Evolutionary conservation across 2,888 invertebrate species (phyloP).

Genomic region (Tenthredo distinguenda): DNA sequence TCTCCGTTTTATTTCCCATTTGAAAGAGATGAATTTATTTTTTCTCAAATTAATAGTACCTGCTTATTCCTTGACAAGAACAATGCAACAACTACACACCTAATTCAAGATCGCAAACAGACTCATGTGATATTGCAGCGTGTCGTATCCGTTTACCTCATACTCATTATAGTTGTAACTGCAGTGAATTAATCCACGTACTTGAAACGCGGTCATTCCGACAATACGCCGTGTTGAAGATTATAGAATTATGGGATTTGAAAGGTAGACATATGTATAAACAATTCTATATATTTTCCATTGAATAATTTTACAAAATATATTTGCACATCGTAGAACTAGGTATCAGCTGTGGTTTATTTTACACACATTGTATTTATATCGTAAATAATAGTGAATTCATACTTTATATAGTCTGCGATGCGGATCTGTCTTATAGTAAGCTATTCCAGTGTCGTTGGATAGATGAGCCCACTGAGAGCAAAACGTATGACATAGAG

Average conservation of each 20-base stretch:
- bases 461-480: not conserved
- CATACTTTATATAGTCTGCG: not conserved
- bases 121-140: too few relatives aligned
- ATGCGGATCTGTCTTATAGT: not conserved
- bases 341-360: not conserved
- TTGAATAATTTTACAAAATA: not conserved
- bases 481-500: not conserved
- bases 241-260: not conserved
- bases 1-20: too few relatives aligned
- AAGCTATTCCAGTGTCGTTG: not conserved
- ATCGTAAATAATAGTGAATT: not conserved
- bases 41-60: too few relatives aligned
- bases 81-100: too few relatives aligned
- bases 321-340: not conserved
- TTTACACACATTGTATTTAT: not conserved
- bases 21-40: too few relatives aligned
- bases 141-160: too few relatives aligned
- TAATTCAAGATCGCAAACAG: too few relatives aligned
- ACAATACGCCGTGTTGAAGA: not conserved
- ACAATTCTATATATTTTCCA: not conserved
- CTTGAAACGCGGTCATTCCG: too few relatives aligned
- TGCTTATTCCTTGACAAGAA: too few relatives aligned
- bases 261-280: not conserved
- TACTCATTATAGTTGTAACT: too few relatives aligned
- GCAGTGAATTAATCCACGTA: too few relatives aligned